Percentiles rank a stretch among this genome's conserved stretches.
These are phyloP conservation scores for Pedionomus torquatus DNA, from an alignment of 2,113 vertebrate genomes.

Conservation along the genomic window DNA sequence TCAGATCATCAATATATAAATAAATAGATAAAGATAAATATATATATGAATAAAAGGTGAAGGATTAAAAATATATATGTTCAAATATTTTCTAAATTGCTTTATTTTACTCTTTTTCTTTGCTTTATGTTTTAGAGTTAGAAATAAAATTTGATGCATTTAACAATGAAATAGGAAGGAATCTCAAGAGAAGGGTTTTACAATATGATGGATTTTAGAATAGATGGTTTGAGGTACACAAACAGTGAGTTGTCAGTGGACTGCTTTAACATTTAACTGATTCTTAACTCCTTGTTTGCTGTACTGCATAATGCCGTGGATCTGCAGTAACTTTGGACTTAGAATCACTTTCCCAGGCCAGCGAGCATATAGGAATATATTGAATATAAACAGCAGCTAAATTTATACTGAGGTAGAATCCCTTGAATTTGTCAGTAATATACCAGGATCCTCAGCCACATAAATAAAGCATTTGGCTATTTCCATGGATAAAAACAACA, in stretches of 20 bases:
- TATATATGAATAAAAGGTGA: neutral
- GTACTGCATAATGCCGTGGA: neutral
- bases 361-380: neutral
- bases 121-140: neutral
- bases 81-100: neutral
- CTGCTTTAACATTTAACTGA: neutral
- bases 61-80: neutral
- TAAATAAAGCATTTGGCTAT: neutral
- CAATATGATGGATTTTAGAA: neutral
- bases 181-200: neutral
- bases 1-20: neutral
- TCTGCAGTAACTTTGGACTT: neutral
- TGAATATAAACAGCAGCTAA: neutral
- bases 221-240: neutral
- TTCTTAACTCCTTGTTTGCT: neutral
- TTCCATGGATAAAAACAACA: neutral
- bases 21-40: no score
- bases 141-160: neutral
- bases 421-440: neutral
- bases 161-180: neutral
- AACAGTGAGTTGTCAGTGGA: neutral
- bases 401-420: neutral
- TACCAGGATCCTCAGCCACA: neutral
- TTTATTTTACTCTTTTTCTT: neutral
- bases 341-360: neutral